Base-by-base conservation (phyloP, 2,888 invertebrate species). In the Teleogryllus oceanicus region DNA sequence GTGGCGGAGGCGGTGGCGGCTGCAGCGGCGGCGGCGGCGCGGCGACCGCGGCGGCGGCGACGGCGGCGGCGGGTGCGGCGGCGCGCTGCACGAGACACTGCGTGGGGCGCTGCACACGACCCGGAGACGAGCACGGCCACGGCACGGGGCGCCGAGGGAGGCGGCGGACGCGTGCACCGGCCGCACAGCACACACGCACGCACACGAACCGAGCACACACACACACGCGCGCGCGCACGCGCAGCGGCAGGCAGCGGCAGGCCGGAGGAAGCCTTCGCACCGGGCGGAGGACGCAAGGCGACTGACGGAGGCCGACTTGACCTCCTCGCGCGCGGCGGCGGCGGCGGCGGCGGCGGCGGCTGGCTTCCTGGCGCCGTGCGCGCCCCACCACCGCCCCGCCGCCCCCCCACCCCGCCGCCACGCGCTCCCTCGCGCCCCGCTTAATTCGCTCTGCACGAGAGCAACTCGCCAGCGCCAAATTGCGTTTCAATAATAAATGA, bases 281-380 rank as follows among this genome's bases (percentile, higher is more conserved):
- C 62, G 62, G 62, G 62, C 62, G n/a, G n/a, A 62, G 62, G 62
- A 62, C 62, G 62, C 62, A 62, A 62, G 62, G 62, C 62, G 62
- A 62, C 62, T 62, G 62, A 62, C 62, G 62, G 16, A 16, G 62
- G 16, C 4, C 62, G 62, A 62, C 62, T 62, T 62, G 62, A 62
- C 62, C 62, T 62, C 62, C 62, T 62, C 62, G 62, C 62, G 62
- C 62, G 62, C 11, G 62, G 16, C 62, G 13, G 62, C 16, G 62
- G 62, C 62, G 13, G 62, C 11, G 3, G 16, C 62, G 62, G 16
- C 62, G 62, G 62, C 62, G 16, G n/a, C 62, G 16, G 8, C 62
- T n/a, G 62, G 16, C 62, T 62, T 62, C 62, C 62, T 62, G 62
- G 62, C 62, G 62, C 16, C 62, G 62, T n/a, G 62, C 62, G 16